Conservation (phyloP, 2,888 invertebrate genomes). For the Rhagium mordax region DNA sequence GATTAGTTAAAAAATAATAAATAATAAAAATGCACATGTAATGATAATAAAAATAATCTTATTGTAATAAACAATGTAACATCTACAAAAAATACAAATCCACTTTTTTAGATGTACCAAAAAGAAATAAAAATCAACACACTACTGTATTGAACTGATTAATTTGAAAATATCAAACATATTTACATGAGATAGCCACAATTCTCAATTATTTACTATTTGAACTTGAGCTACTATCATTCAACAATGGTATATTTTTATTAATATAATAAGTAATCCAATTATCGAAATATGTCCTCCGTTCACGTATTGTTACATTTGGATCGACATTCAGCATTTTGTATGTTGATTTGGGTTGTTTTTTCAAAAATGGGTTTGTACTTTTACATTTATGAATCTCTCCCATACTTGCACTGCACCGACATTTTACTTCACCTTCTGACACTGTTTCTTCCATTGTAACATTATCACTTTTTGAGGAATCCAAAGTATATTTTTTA, state of each 20-base stretch:
- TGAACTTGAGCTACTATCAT: conserved; percentile 45
- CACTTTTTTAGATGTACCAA: background rate
- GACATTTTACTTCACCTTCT: conserved; percentile 59
- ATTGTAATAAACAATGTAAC: too few species aligned
- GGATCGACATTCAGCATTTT: conserved; percentile 29
- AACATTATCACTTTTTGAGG: conserved; percentile 44
- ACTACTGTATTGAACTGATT: too few species aligned
- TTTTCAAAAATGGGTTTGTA: background rate
- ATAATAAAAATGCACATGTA: too few species aligned
- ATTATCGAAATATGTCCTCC: conserved; percentile 60
- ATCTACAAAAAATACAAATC: background rate
- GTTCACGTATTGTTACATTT: conserved; percentile 41
- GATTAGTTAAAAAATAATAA: too few species aligned
- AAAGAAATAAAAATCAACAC: too few species aligned
- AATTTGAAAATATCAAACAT: background rate
- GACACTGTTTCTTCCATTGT: conserved; percentile 48
- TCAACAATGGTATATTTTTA: conserved; percentile 16
- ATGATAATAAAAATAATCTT: too few species aligned
- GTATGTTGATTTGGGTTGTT: background rate
- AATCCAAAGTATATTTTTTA: conserved; percentile 20
- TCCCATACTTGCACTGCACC: conserved; percentile 60
- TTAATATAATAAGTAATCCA: conserved; percentile 62
- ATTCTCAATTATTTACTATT: conserved; percentile 1
- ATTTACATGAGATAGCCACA: background rate
- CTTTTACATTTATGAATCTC: conserved; percentile 59